phyloP scores from a whole-genome alignment of 1,140 invertebrate species.

The Contarinia nasturtii region DNA sequence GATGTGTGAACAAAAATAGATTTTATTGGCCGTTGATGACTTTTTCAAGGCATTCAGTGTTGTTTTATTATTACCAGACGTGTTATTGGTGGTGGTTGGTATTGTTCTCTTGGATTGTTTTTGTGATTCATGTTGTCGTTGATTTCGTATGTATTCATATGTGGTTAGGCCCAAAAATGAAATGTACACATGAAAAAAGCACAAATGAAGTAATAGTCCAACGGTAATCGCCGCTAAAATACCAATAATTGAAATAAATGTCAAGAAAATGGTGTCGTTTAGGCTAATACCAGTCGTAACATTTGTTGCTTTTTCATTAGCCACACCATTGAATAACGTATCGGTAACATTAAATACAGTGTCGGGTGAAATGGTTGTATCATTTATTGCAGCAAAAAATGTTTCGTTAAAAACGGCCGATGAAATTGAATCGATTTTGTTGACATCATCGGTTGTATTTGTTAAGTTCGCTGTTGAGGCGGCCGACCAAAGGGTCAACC shows the following conservation, averaged over 20 bases:
- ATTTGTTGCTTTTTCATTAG: not conserved
- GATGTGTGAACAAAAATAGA: slow-evolving; percentile 18
- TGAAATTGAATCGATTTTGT: slow-evolving; percentile 8
- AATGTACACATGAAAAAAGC: slow-evolving; percentile 79
- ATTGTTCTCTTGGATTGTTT: not conserved
- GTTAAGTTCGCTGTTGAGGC: not conserved
- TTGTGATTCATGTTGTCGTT: slow-evolving; percentile 22
- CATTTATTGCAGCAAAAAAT: not conserved
- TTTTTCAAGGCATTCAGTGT: not conserved
- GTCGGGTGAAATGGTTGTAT: slow-evolving; percentile 1
- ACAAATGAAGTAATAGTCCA: slow-evolving; percentile 65
- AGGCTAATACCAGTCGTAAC: slow-evolving; percentile 13
- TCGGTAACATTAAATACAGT: slow-evolving; percentile 9
- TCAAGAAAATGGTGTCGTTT: slow-evolving; percentile 36
- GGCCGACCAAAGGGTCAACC: slow-evolving; percentile 27
- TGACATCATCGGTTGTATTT: not conserved
- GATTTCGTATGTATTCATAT: slow-evolving; percentile 66
- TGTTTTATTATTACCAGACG: not conserved
- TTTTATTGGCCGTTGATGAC: not conserved
- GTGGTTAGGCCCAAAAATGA: slow-evolving; percentile 67
- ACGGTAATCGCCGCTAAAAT: slow-evolving; percentile 54
- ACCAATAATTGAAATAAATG: slow-evolving; percentile 41
- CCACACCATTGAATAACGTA: slow-evolving; percentile 7
- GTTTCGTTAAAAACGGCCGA: slow-evolving; percentile 4
- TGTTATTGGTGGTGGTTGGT: slow-evolving; percentile 6